Base-by-base conservation (phyloP, 2,888 invertebrate species). In the Nineta flava region DNA sequence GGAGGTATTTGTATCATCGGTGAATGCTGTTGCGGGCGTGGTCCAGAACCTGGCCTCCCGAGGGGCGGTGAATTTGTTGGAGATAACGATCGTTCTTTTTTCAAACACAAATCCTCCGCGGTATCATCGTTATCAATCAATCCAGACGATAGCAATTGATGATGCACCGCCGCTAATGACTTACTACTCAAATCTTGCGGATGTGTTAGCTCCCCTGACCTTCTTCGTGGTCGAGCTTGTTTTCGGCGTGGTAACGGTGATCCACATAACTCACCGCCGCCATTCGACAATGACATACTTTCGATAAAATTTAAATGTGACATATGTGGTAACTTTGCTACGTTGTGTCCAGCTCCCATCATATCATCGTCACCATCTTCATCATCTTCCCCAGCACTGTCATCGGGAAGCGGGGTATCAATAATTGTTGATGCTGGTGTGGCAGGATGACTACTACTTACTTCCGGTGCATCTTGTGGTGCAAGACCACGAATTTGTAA, bases 201-300 rank as follows among this genome's bases (percentile, higher is more conserved):
- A 10, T 74, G 72, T 55, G 70, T 67, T 51, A 75, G 56, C 58
- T 91, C 91, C 6, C 88, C 87, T 0, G 88, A 88, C 60, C 90
- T 76, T 55, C 91, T 74, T 44, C 90, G 71, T 3, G 91, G 91
- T 46, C 90, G 71, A 7, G 90, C 90, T 67, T 91, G 90, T 61
- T 90, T 90, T 54, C 90, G 72, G 53, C 90, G 72, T 1, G 88
- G 86, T 69, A 84, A 75, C n/a, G 87, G 87, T 51, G 86, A 87
- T 49, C 79, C 77, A 57, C 85, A 83, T 3, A 42, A 31, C 58
- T 69, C 65, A 60, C 73, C 55, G 71, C 73, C 40, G 71, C 73
- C 40, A 69, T 68, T 26, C 47, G 67, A 65, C 52, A 55, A 61
- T 54, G 64, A 62, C 55, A 62, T 57, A 47, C 62, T 59, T 34